A percentile compares a stretch with the other conserved stretches of the same genome.
These are phyloP conservation scores for Odontamblyopus lacepedii DNA, from an alignment of 2,797 vertebrate genomes.

Conservation along the genomic window DNA sequence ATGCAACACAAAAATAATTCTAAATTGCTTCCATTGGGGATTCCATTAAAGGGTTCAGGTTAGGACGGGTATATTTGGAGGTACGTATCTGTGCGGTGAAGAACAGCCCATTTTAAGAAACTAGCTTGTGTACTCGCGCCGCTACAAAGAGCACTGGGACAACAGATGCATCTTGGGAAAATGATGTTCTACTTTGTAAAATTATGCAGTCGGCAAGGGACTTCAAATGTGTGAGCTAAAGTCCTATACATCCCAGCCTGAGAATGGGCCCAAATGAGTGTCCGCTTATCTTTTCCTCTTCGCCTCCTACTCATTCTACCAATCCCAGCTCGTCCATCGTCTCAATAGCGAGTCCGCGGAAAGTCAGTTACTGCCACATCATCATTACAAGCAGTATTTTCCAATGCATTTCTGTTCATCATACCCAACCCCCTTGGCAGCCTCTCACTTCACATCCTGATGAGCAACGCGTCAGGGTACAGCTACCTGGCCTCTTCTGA, in stretches of 20 bases:
- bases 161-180: conserved; percentile 53
- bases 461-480: conserved; percentile 55
- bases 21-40: background rate
- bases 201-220: conserved; percentile 44
- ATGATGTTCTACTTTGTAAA: conserved; percentile 40
- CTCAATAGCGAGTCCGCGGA: conserved; percentile 43
- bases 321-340: conserved; percentile 40
- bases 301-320: conserved; percentile 24
- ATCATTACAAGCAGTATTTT: conserved; percentile 29
- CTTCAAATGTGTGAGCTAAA: conserved; percentile 22
- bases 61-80: background rate
- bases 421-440: conserved; percentile 45
- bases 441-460: conserved; percentile 60
- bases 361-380: conserved; percentile 45
- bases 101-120: conserved; percentile 5
- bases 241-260: conserved; percentile 12
- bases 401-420: conserved; percentile 18
- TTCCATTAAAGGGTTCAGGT: background rate
- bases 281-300: conserved; percentile 39
- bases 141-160: conserved; percentile 14
- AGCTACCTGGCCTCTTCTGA: conserved; percentile 62
- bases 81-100: background rate
- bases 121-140: background rate
- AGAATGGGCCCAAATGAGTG: conserved; percentile 40
- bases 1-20: too few species aligned